Conservation (phyloP, 2,888 invertebrate genomes). For the Beris morrisii region DNA sequence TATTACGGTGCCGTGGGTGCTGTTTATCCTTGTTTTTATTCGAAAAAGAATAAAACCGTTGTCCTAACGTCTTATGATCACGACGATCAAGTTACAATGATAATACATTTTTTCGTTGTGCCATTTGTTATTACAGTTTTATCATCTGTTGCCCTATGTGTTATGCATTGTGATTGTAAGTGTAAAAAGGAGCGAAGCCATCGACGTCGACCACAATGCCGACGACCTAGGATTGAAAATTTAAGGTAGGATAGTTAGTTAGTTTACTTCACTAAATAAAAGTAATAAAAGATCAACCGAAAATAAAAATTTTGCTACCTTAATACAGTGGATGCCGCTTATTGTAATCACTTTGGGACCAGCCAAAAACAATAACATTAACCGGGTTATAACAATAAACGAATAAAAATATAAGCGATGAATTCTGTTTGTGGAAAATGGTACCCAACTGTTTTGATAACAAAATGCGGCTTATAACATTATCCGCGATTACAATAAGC, state of each 20-base stretch:
- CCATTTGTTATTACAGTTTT: conserved; percentile 82
- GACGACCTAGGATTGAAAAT: conserved; percentile 63
- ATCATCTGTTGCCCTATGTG: conserved; percentile 81
- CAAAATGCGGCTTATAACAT: too few relatives aligned
- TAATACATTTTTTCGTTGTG: conserved; percentile 80
- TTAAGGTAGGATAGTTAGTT: conserved; percentile 56
- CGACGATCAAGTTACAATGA: conserved; percentile 78
- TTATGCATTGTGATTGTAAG: conserved; percentile 84
- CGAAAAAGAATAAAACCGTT: conserved; percentile 78
- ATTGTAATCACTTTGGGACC: too few relatives aligned
- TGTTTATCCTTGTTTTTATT: conserved; percentile 85
- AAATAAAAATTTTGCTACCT: too few relatives aligned
- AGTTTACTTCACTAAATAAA: too few relatives aligned
- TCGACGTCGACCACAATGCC: conserved; percentile 60
- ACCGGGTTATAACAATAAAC: too few relatives aligned
- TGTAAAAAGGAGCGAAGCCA: conserved; percentile 68
- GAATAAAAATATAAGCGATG: too few relatives aligned
- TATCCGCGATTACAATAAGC: too few relatives aligned
- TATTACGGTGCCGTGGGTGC: conserved; percentile 74
- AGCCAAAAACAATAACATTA: too few relatives aligned
- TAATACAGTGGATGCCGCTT: too few relatives aligned
- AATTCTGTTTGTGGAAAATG: too few relatives aligned
- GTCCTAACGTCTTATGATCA: conserved; percentile 83
- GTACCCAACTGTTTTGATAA: too few relatives aligned
- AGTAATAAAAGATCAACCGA: too few relatives aligned